Evolutionary conservation across 1,140 invertebrate species (phyloP), one percentile per base, ranked within the genome.

Genomic region (Drosophila ogumai): DNA sequence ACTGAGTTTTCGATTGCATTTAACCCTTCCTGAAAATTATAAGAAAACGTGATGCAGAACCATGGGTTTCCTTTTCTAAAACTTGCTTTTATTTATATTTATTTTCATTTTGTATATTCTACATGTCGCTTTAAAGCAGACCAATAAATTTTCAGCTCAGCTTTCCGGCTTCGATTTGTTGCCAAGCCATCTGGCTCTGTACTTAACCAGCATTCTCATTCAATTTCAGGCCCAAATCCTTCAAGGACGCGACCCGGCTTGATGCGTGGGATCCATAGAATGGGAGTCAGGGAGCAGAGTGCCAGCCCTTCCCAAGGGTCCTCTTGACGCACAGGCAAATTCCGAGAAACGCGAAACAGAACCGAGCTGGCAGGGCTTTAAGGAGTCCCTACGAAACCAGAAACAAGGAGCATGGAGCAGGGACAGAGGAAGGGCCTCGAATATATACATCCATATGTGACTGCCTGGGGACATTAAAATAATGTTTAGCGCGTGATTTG

Each of bases 401-500:
- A 46, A 69, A 55, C 63, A 44, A 38, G 44, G 43, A 22, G 17
- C 38, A 36, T n/a, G 43, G 19, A n/a, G 28, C 44, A 46, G 13
- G 13, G 12, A 8, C 43, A 22, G 13, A 15, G 46, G 47, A 8
- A 17, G 28, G 19, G 47, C 43, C 50, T 38, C 36, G 15, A n/a
- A 72, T 43, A 44, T 50, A 38, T 38, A 65, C 38, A 46, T 44
- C 47, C 38, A 60, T 63, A 78, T 85, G 77, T 73, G 73, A 55
- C 63, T 81, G 78, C 67, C 71, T 68, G 73, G 43, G 59, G 68
- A 71, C 86, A 88, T 88, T 88, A 85, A 81, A 90, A 88, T 88
- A 88, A 88, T 88, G 85, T 90, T 88, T 75, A 85, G 78, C 78
- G 81, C 85, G 85, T 88, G 85, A 88, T 88, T 88, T 90, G 77